A percentile compares a stretch with the other conserved stretches of the same genome.
phyloP scores from a whole-genome alignment of 2,113 vertebrate genomes.

The Setophaga coronata region DNA sequence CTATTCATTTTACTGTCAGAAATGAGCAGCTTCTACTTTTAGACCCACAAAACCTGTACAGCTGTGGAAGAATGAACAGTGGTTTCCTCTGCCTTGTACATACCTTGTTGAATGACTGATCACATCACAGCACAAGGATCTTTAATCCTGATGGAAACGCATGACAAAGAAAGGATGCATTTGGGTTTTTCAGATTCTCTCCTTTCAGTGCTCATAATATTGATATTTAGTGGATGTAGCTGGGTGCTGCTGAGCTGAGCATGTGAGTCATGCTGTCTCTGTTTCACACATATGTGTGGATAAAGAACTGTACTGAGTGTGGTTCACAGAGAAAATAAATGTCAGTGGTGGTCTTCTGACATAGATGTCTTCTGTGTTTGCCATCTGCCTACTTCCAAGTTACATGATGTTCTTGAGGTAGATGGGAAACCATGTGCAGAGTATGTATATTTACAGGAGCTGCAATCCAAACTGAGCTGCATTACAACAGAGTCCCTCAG shows the following conservation, averaged over 20 bases:
- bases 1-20: background rate
- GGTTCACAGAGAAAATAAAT: background rate
- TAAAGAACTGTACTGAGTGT: background rate
- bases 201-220: background rate
- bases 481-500: background rate
- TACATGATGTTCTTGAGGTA: background rate
- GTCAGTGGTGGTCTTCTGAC: background rate
- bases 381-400: background rate
- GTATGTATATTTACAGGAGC: background rate
- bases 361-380: background rate
- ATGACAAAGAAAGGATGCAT: background rate
- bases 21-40: constrained; percentile 9
- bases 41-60: background rate
- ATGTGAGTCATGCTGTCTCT: background rate
- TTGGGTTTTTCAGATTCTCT: background rate
- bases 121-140: background rate
- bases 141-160: background rate
- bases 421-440: background rate
- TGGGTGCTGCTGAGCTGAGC: background rate
- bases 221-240: background rate
- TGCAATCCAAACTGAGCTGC: background rate
- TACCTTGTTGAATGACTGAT: background rate
- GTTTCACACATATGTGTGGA: background rate
- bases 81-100: background rate
- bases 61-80: background rate